phyloP scores from a whole-genome alignment of 37 sponge, comb jelly and placozoan species.

The Bolinopsis microptera region DNA sequence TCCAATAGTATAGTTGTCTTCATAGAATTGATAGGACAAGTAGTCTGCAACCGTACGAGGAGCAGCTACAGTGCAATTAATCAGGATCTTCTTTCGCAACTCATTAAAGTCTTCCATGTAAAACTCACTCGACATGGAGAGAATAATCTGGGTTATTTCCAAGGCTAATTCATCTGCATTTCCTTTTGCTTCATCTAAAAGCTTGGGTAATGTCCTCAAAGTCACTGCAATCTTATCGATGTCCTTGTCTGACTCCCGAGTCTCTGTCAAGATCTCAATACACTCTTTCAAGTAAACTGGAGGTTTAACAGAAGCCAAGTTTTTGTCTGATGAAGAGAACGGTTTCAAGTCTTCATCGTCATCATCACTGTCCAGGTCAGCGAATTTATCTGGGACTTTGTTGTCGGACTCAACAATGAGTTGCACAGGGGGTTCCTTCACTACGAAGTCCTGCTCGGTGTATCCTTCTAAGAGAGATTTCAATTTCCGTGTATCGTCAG shows the following conservation, averaged over 20 bases:
- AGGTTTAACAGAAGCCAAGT: slow-evolving; percentile 22
- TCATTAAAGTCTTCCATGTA: slow-evolving; percentile 56
- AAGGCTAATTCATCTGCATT: slow-evolving; percentile 33
- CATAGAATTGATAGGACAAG: slow-evolving; percentile 49
- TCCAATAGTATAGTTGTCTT: slow-evolving; percentile 46
- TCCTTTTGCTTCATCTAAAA: neutral
- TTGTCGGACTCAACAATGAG: slow-evolving; percentile 13
- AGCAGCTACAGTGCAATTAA: slow-evolving; percentile 18
- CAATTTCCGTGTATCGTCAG: neutral
- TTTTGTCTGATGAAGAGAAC: neutral
- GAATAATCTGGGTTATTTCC: slow-evolving; percentile 57
- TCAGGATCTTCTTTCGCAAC: slow-evolving; percentile 15
- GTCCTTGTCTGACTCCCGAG: slow-evolving; percentile 1
- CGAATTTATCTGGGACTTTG: neutral
- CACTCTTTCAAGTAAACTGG: slow-evolving; percentile 58
- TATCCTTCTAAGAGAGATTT: slow-evolving; percentile 48
- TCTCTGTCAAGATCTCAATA: slow-evolving; percentile 43
- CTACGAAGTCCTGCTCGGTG: neutral
- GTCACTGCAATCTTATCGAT: slow-evolving; percentile 33
- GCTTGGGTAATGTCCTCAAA: slow-evolving; percentile 16
- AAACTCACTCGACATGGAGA: slow-evolving; percentile 53
- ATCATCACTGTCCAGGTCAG: slow-evolving; percentile 47
- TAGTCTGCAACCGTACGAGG: slow-evolving; percentile 50
- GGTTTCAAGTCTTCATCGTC: slow-evolving; percentile 38
- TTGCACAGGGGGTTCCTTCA: neutral